Base-by-base conservation (phyloP, 2,797 vertebrate genomes). In the Florisuga fusca region DNA sequence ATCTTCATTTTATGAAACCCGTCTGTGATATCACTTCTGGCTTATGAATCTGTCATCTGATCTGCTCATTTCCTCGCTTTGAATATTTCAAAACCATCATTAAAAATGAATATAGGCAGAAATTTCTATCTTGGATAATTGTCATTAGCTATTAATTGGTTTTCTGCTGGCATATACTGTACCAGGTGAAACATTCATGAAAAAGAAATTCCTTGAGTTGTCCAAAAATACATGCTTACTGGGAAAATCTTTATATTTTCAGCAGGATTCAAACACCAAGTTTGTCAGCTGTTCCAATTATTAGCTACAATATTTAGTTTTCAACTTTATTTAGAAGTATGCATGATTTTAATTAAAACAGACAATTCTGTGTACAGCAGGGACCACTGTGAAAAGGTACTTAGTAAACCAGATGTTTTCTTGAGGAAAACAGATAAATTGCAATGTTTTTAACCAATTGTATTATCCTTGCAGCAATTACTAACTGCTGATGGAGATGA, bases 51-150 rank as follows among this genome's bases (percentile, higher is more conserved):
- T 86, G 26, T 73, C 79, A n/a, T 91, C 63, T 76, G 45, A 86
- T 94, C 45, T 91, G 26, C 83, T 74, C 80, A 93, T 97, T 96
- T 97, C 83, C 95, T 91, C 63, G 87, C 34, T 88, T 93, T 96
- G 76, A 97, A 96, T 97, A 96, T 96, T 97, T 96, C 21, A 97
- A 94, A 93, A 38, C 63, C 67, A 64, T 38, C 61, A 95, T 96
- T 94, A 97, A 96, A 92, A 92, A 92, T 83, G 8, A 86, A 96
- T 97, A 81, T 36, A 75, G 61, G 59, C 53, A 91, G 84, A 95
- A 91, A 76, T 91, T 93, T 94, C 91, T 46, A 46, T 94, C 63
- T 84, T 10, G 13, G 69, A 80, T 94, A 95, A 95, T 95, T 95
- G 94, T 90, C 87, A 79, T 55, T 74, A 79, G 51, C 45, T 86